These are phyloP conservation scores for Scaptomyza reducta DNA, from an alignment of 2,888 invertebrate species.

Conservation along the genomic window DNA sequence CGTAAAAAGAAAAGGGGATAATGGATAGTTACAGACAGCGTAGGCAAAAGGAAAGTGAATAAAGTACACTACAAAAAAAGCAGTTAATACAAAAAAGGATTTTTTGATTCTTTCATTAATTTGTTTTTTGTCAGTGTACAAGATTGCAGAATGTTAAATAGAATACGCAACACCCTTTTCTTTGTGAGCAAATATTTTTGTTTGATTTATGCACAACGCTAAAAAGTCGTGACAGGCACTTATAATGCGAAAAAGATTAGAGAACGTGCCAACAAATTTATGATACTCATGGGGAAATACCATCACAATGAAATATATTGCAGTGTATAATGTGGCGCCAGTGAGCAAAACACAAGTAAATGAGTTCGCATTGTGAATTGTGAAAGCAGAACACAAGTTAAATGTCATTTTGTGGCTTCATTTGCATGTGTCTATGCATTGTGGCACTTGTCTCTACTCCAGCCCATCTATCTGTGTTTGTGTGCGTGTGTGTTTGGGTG, in stretches of 20 bases:
- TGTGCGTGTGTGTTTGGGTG: constrained; percentile 3
- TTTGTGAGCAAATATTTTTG: background rate
- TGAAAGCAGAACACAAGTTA: constrained; percentile 28
- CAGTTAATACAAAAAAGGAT: background rate
- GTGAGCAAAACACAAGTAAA: constrained; percentile 10
- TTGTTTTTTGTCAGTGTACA: too few species aligned
- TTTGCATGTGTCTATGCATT: constrained; percentile 54
- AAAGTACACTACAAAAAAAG: background rate
- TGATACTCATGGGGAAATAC: background rate
- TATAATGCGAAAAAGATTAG: constrained; percentile 9
- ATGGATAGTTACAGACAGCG: constrained; percentile 3
- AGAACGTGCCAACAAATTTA: constrained; percentile 15
- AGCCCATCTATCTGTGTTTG: constrained; percentile 2
- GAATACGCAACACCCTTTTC: background rate
- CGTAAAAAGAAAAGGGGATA: background rate
- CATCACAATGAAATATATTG: background rate
- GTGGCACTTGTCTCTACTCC: constrained; percentile 13
- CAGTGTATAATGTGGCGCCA: constrained; percentile 34
- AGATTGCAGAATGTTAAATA: background rate
- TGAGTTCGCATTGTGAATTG: constrained; percentile 22
- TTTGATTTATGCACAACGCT: background rate
- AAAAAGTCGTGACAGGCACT: background rate
- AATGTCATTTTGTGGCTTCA: constrained; percentile 71
- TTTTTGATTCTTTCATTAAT: too few species aligned
- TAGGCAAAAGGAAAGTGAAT: background rate